Percentiles rank a stretch among this genome's conserved stretches.
Evolutionary conservation across 2,113 vertebrate species (phyloP).

Genomic region (Crotalus helleri): DNA sequence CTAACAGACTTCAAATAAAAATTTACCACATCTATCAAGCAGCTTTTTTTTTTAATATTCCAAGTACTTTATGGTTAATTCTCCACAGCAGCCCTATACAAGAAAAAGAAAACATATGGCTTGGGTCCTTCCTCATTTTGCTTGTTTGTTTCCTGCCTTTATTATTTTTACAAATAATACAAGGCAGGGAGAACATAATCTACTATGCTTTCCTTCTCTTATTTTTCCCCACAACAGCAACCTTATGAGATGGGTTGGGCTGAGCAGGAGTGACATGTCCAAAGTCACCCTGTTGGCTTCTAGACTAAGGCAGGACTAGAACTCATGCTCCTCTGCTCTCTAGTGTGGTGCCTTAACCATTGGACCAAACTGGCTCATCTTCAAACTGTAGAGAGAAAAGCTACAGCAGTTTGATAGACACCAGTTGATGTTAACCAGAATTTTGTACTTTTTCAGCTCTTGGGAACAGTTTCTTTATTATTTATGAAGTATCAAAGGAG

Average conservation of each 20-base stretch:
- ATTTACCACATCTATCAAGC: slow-evolving; percentile 29
- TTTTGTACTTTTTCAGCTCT: rapidly evolving
- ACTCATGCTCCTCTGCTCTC: neutral
- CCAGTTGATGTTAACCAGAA: neutral
- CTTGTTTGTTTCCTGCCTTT: neutral
- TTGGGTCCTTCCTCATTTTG: neutral
- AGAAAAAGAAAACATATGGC: neutral
- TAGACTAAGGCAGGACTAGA: neutral
- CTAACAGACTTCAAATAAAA: slow-evolving; percentile 34
- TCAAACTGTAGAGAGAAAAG: neutral
- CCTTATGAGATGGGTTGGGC: neutral
- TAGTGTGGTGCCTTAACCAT: neutral
- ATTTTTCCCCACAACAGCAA: neutral
- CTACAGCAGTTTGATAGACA: neutral
- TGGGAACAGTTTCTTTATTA: neutral
- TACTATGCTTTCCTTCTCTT: neutral
- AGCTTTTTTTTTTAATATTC: neutral
- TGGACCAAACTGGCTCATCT: neutral
- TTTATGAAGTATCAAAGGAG: neutral
- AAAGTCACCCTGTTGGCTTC: neutral
- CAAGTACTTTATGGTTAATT: slow-evolving; percentile 40
- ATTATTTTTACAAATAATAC: neutral
- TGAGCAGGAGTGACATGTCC: neutral
- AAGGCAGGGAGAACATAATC: neutral
- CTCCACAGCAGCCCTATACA: slow-evolving; percentile 21